These are phyloP conservation scores for Drosophila yooni DNA, from an alignment of 2,888 invertebrate genomes.

Conservation along the genomic window DNA sequence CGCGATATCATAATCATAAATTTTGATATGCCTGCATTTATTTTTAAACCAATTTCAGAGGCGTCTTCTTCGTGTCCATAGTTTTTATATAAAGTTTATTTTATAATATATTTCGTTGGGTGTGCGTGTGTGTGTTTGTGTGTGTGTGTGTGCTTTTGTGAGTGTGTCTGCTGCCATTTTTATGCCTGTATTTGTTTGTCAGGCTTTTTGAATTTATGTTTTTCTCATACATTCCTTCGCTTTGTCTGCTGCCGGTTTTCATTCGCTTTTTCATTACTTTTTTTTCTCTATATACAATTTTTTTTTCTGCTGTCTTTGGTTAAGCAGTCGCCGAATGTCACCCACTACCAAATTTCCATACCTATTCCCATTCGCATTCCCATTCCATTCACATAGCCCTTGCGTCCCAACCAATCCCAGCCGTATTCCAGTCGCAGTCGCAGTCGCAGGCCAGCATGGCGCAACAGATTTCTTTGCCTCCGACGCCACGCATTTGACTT, in stretches of 20 bases:
- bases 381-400: conserved; percentile 12
- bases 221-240: conserved; percentile 72
- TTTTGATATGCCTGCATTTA: conserved; percentile 67
- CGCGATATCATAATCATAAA: conserved; percentile 68
- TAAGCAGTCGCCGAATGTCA: conserved; percentile 25
- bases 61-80: conserved; percentile 41
- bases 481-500: conserved; percentile 78
- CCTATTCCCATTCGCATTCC: conserved; percentile 19
- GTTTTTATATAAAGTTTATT: conserved; percentile 72
- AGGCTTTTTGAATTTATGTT: conserved; percentile 75
- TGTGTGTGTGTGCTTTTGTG: conserved; percentile 27
- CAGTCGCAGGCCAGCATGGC: conserved; percentile 49
- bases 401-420: conserved; percentile 35
- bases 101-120: conserved; percentile 43
- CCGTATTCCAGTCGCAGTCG: conserved; percentile 31
- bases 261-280: conserved; percentile 48
- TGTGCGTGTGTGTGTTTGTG: conserved; percentile 18
- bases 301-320: conserved; percentile 32
- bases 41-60: conserved; percentile 74
- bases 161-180: conserved; percentile 38
- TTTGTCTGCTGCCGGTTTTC: conserved; percentile 67
- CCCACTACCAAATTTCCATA: conserved; percentile 33
- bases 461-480: conserved; percentile 77
- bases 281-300: conserved; percentile 25
- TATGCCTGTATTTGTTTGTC: conserved; percentile 71